Percentiles rank a stretch among this genome's conserved stretches.
Evolutionary conservation across 1,140 invertebrate species (phyloP).

Genomic region (Sesamia nonagrioides): DNA sequence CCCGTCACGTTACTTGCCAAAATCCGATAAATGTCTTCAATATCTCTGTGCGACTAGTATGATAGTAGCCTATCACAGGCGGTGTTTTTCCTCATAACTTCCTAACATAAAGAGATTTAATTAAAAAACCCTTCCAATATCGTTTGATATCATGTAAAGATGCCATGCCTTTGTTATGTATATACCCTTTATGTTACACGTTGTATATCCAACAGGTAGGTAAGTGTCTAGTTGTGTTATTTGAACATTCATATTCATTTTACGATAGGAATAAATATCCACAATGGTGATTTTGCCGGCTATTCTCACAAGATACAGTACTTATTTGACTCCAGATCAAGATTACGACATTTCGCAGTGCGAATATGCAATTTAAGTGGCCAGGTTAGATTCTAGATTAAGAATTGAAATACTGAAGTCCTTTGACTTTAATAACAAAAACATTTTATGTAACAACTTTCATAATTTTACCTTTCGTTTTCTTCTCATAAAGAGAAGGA

Average conservation of each 20-base stretch:
- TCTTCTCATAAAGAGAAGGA: not conserved
- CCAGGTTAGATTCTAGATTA: constrained; percentile 36
- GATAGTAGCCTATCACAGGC: no score
- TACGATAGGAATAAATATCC: not conserved
- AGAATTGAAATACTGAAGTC: constrained; percentile 4
- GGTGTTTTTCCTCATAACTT: no score
- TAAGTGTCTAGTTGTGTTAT: not conserved
- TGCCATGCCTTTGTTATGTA: no score
- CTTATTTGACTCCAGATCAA: constrained; percentile 14
- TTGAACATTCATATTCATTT: constrained; percentile 10
- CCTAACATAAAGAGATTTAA: no score
- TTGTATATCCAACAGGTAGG: no score
- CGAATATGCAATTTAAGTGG: constrained; percentile 31
- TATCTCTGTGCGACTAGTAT: no score
- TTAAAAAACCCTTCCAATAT: no score
- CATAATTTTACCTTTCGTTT: not conserved
- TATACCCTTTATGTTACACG: no score
- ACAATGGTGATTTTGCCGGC: not conserved
- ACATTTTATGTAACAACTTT: not conserved
- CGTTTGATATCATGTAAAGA: no score
- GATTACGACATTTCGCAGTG: constrained; percentile 15
- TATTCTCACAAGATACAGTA: constrained; percentile 10
- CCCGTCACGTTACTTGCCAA: no score
- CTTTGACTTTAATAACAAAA: constrained; percentile 3
- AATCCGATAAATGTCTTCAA: no score